Base-by-base conservation (phyloP, 2,797 vertebrate species). In the Siniperca undulata region DNA sequence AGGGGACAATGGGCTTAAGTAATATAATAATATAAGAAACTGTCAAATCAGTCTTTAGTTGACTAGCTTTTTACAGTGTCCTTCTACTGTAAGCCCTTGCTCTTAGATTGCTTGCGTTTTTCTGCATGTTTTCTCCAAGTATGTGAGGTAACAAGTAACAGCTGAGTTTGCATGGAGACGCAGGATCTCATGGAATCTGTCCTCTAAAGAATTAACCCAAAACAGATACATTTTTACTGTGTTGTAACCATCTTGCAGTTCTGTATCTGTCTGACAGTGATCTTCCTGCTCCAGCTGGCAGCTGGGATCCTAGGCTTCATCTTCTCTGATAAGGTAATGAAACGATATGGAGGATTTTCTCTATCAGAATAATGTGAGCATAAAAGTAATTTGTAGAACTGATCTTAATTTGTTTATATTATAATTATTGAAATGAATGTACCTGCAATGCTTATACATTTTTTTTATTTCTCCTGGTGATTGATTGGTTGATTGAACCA, bases 201-300 rank as follows among this genome's bases (percentile, higher is more conserved):
- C 13, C 8, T 59, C 2, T n/a, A 8, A 70, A 48, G 10, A 48
- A 52, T 53, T 7, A 65, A 61, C 27, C 2, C 5, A 16, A 50
- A 68, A 16, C 62, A 61, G 53, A 50, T 68, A 1, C 0, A 12
- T 36, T 9, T 17, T 50, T 3, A 52, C 24, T 20, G 8, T 9
- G 38, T 19, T 58, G 64, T 83, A 42, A 83, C 0, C 0, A 7
- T 24, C 0, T 52, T 55, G 0, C 93, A 99, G 98, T 99, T 99
- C 94, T 97, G 97, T 0, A 13, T 97, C 86, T 97, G 94, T 87
- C 93, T 99, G 88, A 97, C 95, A 0, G 0, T 97, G 7, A 89
- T 98, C 91, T 99, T 99, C 94, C 75, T 99, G 83, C 96, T 99
- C 11, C 98, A 99, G 93, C 88, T 99, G 91, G 82, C 89, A 0